Evolutionary conservation across 2,113 vertebrate species (phyloP).

Genomic region (Illadopsis cleaveri): DNA sequence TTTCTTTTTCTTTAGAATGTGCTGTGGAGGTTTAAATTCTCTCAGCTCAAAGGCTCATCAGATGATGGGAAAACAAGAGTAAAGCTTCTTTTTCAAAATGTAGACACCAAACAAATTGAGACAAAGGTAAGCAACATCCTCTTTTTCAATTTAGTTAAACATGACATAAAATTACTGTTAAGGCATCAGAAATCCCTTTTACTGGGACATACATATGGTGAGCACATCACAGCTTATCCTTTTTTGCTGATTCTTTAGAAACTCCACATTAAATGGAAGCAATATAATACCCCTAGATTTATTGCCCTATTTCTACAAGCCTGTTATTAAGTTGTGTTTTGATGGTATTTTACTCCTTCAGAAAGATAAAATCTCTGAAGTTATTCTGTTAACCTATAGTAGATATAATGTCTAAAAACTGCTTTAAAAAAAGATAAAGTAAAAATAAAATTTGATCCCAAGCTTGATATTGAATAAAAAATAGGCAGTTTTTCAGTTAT

Average conservation of each 20-base stretch:
- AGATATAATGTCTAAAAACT: not conserved
- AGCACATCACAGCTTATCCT: not conserved
- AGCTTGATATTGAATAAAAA: not conserved
- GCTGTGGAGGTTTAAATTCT: constrained; percentile 93
- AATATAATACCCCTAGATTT: not conserved
- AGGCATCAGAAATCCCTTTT: not conserved
- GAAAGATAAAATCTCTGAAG: not conserved
- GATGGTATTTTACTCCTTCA: not conserved
- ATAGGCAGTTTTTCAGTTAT: not conserved
- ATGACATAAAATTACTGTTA: not conserved
- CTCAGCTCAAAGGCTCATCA: constrained; percentile 94
- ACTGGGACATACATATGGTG: not conserved
- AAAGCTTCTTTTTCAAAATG: constrained; percentile 90
- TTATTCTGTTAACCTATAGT: not conserved
- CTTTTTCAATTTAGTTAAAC: not conserved
- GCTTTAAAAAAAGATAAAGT: not conserved
- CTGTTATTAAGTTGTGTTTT: not conserved
- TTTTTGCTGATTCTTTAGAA: not conserved
- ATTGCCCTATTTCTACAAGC: not conserved
- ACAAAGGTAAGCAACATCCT: constrained; percentile 82
- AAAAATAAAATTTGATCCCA: not conserved
- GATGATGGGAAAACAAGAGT: constrained; percentile 91
- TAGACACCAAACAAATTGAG: constrained; percentile 91
- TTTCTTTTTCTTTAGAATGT: constrained; percentile 73
- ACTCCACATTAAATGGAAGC: not conserved